phyloP scores from a whole-genome alignment of 2,888 invertebrate genomes.

The Brachypalpus laphriformis region DNA sequence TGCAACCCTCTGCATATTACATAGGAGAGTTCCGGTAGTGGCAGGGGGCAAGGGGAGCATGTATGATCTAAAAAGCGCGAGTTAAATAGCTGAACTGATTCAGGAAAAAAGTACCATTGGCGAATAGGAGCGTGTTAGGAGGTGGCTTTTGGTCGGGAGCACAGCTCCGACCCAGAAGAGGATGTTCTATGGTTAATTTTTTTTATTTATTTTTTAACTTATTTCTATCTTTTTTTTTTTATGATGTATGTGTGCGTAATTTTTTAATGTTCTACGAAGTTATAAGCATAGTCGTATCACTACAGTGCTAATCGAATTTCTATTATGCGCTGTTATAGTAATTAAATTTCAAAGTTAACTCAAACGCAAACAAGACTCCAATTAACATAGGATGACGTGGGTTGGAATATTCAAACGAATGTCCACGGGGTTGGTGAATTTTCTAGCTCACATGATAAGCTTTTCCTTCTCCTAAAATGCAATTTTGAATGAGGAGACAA shows the following conservation, averaged over 20 bases:
- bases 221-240: background rate
- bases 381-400: constrained; percentile 26
- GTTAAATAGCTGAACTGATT: constrained; percentile 69
- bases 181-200: constrained; percentile 59
- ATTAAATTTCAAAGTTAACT: constrained; percentile 58
- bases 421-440: background rate
- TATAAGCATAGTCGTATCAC: background rate
- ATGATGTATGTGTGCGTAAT: constrained; percentile 13
- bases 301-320: constrained; percentile 21
- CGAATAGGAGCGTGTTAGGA: constrained; percentile 72
- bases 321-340: constrained; percentile 50
- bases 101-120: constrained; percentile 56
- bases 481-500: too few species aligned
- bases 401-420: background rate
- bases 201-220: constrained; percentile 1
- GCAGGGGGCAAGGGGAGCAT: background rate
- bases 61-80: constrained; percentile 66
- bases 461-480: too few species aligned
- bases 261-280: background rate
- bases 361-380: constrained; percentile 39
- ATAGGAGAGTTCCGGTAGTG: constrained; percentile 34
- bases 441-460: too few species aligned
- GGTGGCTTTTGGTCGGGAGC: constrained; percentile 57
- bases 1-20: constrained; percentile 25
- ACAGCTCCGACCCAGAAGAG: constrained; percentile 50